A percentile compares a stretch with the other conserved stretches of the same genome.
These are phyloP conservation scores for Tragopan temminckii DNA, from an alignment of 2,797 vertebrate genomes.

Conservation along the genomic window DNA sequence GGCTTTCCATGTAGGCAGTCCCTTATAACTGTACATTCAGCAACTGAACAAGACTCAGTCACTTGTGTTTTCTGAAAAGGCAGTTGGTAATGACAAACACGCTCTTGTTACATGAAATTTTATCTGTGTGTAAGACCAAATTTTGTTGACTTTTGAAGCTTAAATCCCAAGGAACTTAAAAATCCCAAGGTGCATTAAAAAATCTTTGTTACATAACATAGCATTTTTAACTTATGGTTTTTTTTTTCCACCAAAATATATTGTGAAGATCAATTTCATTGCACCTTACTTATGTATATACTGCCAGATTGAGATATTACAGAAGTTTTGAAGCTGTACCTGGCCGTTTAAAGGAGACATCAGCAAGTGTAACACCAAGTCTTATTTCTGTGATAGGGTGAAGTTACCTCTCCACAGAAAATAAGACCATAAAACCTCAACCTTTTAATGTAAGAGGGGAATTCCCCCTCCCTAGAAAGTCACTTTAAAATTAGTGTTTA, in stretches of 20 bases:
- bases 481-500: not conserved
- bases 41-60: not conserved
- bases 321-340: not conserved
- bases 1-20: not conserved
- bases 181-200: not conserved
- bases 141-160: not conserved
- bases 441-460: not conserved
- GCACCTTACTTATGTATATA: not conserved
- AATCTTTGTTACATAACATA: fast-evolving
- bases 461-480: not conserved
- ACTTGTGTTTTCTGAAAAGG: not conserved
- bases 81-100: not conserved
- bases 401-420: not conserved
- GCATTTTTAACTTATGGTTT: fast-evolving
- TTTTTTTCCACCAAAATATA: not conserved
- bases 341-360: fast-evolving
- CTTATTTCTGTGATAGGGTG: not conserved
- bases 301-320: not conserved
- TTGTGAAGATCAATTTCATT: not conserved
- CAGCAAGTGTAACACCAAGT: not conserved
- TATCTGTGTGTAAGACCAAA: not conserved
- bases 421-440: not conserved
- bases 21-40: not conserved
- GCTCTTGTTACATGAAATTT: not conserved
- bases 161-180: not conserved